These are phyloP conservation scores for Creontiades dilutus DNA, from an alignment of 2,888 invertebrate genomes.

Conservation along the genomic window DNA sequence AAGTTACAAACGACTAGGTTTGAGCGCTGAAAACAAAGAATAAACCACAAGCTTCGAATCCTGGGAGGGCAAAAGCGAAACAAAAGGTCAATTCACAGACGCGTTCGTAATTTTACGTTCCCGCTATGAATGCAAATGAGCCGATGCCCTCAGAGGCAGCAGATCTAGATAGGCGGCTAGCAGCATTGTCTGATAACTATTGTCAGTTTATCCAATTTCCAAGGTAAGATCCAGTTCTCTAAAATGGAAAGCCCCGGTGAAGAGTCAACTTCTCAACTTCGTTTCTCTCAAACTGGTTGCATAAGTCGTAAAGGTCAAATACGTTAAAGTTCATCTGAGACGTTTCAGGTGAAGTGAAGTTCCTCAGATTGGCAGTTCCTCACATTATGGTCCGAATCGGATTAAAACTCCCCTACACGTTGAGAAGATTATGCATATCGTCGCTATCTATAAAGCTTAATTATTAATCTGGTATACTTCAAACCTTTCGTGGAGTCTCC, in stretches of 20 bases:
- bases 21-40: neutral
- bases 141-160: neutral
- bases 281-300: constrained; percentile 40
- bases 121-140: constrained; percentile 39
- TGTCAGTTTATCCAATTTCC: constrained; percentile 35
- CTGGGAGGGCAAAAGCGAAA: constrained; percentile 29
- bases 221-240: constrained; percentile 41
- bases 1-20: neutral
- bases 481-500: neutral
- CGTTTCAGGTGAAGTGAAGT: neutral
- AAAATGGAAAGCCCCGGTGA: neutral
- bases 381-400: constrained; percentile 19
- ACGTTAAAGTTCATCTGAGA: constrained; percentile 55
- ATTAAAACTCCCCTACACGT: constrained; percentile 37
- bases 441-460: constrained; percentile 60
- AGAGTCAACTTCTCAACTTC: neutral
- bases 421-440: constrained; percentile 59
- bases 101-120: constrained; percentile 26
- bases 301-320: constrained; percentile 60
- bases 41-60: constrained; percentile 14
- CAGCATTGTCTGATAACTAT: constrained; percentile 32
- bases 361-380: constrained; percentile 28
- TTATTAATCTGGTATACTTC: constrained; percentile 28
- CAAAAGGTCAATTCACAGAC: constrained; percentile 36
- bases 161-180: constrained; percentile 30